Evolutionary conservation across 2,797 vertebrate genomes (phyloP), one percentile per base, ranked within the genome.

Genomic region (Astyanax mexicanus): DNA sequence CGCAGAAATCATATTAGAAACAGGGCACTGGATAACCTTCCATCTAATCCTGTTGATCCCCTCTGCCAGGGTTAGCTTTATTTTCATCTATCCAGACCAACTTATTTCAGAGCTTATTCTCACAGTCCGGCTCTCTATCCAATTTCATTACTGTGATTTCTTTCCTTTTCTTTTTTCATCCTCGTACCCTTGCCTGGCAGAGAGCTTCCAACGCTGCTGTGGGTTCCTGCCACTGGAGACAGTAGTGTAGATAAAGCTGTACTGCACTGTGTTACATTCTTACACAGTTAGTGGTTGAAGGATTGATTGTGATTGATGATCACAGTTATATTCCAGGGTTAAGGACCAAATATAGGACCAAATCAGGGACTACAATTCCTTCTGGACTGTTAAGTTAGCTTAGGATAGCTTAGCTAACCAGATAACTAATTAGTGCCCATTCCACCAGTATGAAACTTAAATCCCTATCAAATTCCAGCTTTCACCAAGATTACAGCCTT

Each of bases 31-130:
- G 83, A 82, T 84, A 82, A 82, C 81, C 75, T 81, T 73, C 60
- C 47, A 13, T 69, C 79, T 84, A 81, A 83, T 84, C 84, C 80
- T 25, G 52, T 72, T 77, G 75, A 84, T 85, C 83, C 85, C 52
- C 58, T 47, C 74, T 80, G 76, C 69, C 58, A 75, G 80, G 80
- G 77, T 66, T 81, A 68, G 77, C 64, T 69, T 66, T 74, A 83
- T 74, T 84, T 81, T 76, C 76, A 82, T 77, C 79, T 79, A 65
- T 69, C 68, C 70, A 58, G 62, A 65, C 21, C 68, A 76, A 72
- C 78, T 74, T 81, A 80, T 82, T 86, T 78, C 54, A 67, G 55
- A 72, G 75, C 52, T 79, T 78, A 76, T 83, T 85, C 74, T 55
- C 61, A 51, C 69, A 44, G 72, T 69, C 62, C 66, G 70, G 55